Conservation (phyloP, 2,888 invertebrate species). For the Balanococcus diminutus region DNA sequence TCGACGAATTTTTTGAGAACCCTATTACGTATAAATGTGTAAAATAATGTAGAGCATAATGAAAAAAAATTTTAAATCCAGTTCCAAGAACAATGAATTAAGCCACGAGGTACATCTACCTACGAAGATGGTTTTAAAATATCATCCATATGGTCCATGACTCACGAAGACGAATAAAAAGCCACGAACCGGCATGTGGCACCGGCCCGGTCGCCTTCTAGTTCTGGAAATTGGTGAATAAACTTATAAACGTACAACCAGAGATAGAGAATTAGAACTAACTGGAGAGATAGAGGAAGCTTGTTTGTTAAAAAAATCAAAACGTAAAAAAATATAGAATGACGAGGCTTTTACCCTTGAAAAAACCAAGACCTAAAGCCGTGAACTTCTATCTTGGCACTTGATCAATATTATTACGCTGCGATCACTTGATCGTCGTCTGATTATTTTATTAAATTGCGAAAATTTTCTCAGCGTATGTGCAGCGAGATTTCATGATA, state of each 20-base stretch:
- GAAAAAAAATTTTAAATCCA: not conserved
- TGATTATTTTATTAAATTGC: conserved; percentile 38
- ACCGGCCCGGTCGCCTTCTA: not conserved
- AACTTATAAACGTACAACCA: not conserved
- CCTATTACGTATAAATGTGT: not conserved
- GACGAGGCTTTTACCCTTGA: conserved; percentile 35
- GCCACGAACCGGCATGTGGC: not conserved
- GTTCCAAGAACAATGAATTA: not conserved
- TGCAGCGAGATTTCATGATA: not conserved
- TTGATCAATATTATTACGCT: conserved; percentile 26
- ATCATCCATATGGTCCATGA: not conserved
- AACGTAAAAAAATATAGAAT: conserved; percentile 21
- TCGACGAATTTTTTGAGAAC: not conserved
- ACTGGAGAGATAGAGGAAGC: not conserved
- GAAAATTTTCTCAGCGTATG: not conserved
- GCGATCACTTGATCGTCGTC: conserved; percentile 23
- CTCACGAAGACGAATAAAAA: not conserved
- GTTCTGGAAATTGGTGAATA: conserved; percentile 20
- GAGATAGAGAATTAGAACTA: not conserved
- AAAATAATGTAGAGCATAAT: not conserved
- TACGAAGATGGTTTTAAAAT: not conserved
- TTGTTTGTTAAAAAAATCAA: conserved; percentile 32
- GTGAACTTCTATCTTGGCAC: conserved; percentile 37
- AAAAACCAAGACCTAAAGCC: conserved; percentile 21
- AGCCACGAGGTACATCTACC: not conserved